Base-by-base conservation (phyloP, 2,797 vertebrate genomes). In the Cirrhinus molitorella region DNA sequence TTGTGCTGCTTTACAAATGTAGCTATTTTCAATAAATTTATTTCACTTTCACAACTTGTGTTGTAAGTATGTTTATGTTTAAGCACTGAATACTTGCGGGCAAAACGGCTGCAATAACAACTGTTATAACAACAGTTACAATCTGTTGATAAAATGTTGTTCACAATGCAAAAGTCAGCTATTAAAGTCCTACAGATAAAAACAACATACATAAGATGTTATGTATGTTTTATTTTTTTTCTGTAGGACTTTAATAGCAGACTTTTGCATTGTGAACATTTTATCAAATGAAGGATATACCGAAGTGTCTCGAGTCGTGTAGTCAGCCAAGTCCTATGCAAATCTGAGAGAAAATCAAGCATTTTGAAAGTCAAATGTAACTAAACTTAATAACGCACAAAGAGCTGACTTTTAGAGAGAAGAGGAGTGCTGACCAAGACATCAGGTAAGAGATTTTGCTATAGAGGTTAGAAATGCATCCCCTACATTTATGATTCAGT, bases 361-460 rank as follows among this genome's bases (percentile, higher is more conserved):
- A 19, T 67, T 89, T 89, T 89, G 88, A 78, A 80, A 82, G 76
- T 89, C 88, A 89, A 87, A 89, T 88, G 3, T 45, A 23, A 51
- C 5, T 25, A 3, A 63, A 13, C 43, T 76, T 16, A 49, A 81
- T 63, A 34, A 81, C 45, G 37, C 47, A 16, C 14, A 66, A 55
- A 59, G 12, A 59, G 51, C 16, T 25, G 37, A 34, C 19, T 3
- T n/a, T 11, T n/a, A 12, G 8, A 77, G 25, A 81, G 81, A 57
- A 53, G 73, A 77, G 21, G 14, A 43, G 12, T 25, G 23, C 37
- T 34, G 40, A n/a, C 3, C 43, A 73, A 34, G 65, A 78, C 9
- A 45, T 11, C n/a, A 70, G 81, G 74, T 70, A 78, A 37, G 73
- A 77, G 19, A 1, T 75, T 51, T 66, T 51, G 3, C n/a, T 45